Base-by-base conservation (phyloP, 2,113 vertebrate genomes). In the Physeter macrocephalus region DNA sequence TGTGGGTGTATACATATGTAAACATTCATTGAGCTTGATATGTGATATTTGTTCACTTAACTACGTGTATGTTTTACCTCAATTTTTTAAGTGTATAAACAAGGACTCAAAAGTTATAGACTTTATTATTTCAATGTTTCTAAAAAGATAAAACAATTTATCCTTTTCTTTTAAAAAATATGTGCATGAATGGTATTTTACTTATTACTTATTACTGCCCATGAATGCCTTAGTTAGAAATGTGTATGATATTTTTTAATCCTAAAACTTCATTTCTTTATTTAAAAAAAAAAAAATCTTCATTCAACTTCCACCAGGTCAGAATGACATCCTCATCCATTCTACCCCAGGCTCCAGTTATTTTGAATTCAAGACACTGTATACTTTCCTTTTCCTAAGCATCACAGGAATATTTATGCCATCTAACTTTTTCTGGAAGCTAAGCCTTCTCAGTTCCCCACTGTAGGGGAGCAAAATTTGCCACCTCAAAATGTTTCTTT, bases 101-200 rank as follows among this genome's bases (percentile, higher is more conserved):
- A 89, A 96, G 66, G 12, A 64, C 21, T 90, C n/a, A 81, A 54
- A 95, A 88, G 39, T 14, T n/a, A 54, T 15, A 61, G 6, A 43
- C 10, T 74, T 91, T 74, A 52, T 92, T 87, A 78, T 34, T 87
- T 80, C 18, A 59, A 31, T 52, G 1, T 71, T 94, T 93, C 54
- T 62, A 89, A 86, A 96, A 94, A 82, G 21, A 96, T 90, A 74
- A 94, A 97, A 71, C 13, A 91, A 83, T 52, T 72, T 27, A 66
- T 66, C 54, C 15, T 84, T 84, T 86, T 66, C 61, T 90, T 67
- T 23, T n/a, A 46, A 88, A 75, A 54, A 64, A 4, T 27, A 18
- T 77, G 23, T 41, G 13, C 8, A 52, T 46, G 23, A 93, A 75
- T 39, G 29, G 7, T 13, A 94, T 88, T 92, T 93, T 43, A 85